Percentiles rank a stretch among this genome's conserved stretches.
phyloP scores from a whole-genome alignment of 2,797 vertebrate species.

The Channa striata region DNA sequence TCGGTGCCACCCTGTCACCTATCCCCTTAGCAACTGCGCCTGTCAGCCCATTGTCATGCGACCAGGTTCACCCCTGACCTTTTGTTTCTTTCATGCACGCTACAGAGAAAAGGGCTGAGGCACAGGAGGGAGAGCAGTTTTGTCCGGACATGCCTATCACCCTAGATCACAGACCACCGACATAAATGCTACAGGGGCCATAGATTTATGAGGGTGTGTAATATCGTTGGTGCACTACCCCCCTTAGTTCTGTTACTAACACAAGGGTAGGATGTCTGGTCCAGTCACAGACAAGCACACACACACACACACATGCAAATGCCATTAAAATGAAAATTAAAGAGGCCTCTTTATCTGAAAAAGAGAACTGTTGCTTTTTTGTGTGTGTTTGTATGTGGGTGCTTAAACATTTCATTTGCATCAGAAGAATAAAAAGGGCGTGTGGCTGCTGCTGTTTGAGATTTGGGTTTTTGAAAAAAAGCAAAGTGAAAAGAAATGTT shows the following conservation, averaged over 20 bases:
- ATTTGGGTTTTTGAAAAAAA: slow-evolving; percentile 8
- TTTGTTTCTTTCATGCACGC: slow-evolving; percentile 72
- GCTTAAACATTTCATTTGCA: slow-evolving; percentile 37
- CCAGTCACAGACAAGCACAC: slow-evolving; percentile 24
- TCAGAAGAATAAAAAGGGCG: too few species aligned
- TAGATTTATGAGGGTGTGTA: slow-evolving; percentile 78
- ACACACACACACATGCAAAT: slow-evolving; percentile 56
- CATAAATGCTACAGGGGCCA: slow-evolving; percentile 75
- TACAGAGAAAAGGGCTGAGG: slow-evolving; percentile 63
- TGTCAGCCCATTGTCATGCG: slow-evolving; percentile 77
- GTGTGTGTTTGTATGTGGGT: slow-evolving; percentile 3
- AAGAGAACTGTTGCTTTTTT: slow-evolving; percentile 28
- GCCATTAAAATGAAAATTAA: slow-evolving; percentile 56
- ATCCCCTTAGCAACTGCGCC: slow-evolving; percentile 75
- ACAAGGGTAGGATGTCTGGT: slow-evolving; percentile 59
- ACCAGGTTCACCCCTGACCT: slow-evolving; percentile 76
- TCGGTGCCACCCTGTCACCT: slow-evolving; percentile 78
- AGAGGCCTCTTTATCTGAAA: slow-evolving; percentile 51
- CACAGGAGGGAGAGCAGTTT: slow-evolving; percentile 63
- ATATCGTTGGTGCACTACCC: slow-evolving; percentile 56
- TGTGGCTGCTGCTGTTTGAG: slow-evolving; percentile 7
- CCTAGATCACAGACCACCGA: slow-evolving; percentile 77
- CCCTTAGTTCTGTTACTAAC: slow-evolving; percentile 44
- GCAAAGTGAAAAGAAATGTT: slow-evolving; percentile 10
- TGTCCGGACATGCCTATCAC: slow-evolving; percentile 82